Percentiles rank a stretch among this genome's conserved stretches.
Evolutionary conservation across 2,888 invertebrate species (phyloP).

Genomic region (Heliconius ismenius): DNA sequence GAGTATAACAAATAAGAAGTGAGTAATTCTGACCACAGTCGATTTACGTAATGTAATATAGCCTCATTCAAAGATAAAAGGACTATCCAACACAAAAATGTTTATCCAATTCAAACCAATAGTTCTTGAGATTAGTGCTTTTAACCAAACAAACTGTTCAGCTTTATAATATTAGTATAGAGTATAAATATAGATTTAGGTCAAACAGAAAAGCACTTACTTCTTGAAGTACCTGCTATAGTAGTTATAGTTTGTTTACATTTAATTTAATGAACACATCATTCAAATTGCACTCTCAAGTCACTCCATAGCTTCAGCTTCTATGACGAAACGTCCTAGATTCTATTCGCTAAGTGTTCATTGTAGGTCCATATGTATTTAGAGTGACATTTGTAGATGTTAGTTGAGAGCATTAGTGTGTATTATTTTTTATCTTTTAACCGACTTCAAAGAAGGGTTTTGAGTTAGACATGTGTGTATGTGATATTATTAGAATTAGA

Average conservation of each 20-base stretch:
- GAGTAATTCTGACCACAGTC: too few species aligned
- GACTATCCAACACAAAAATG: too few species aligned
- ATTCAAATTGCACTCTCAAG: neutral
- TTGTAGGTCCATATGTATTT: neutral
- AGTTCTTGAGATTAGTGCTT: too few species aligned
- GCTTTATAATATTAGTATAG: too few species aligned
- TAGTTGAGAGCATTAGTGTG: neutral
- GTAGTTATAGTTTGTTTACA: conserved; percentile 16
- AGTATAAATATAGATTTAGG: neutral
- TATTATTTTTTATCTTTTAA: neutral
- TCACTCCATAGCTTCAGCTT: neutral
- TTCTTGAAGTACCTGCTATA: neutral
- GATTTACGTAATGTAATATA: too few species aligned
- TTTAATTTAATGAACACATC: conserved; percentile 8
- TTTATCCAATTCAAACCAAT: too few species aligned
- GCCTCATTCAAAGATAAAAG: too few species aligned
- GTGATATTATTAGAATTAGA: too few species aligned
- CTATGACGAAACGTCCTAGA: conserved; percentile 10
- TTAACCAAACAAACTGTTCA: too few species aligned
- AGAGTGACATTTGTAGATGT: neutral
- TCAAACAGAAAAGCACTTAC: neutral
- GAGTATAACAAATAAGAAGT: too few species aligned
- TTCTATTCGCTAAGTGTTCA: neutral
- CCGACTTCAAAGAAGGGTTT: neutral
- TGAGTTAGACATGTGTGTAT: too few species aligned